Conservation (phyloP, 2,113 vertebrate genomes). For the Azemiops feae region DNA sequence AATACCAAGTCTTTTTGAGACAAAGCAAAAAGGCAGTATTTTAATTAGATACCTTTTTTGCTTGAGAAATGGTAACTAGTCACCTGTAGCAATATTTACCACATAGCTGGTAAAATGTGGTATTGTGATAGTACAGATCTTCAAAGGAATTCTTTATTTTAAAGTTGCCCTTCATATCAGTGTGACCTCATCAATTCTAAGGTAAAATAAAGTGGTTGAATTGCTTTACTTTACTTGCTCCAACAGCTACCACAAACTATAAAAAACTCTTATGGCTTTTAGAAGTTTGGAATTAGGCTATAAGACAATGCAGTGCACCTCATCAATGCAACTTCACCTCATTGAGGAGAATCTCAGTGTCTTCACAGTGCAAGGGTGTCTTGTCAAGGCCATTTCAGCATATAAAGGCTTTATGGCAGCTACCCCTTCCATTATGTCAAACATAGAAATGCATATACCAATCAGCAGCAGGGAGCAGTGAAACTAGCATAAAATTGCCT, state of each 20-base stretch:
- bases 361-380: neutral
- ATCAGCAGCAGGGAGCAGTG: neutral
- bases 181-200: neutral
- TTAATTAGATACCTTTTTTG: neutral
- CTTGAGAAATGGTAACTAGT: neutral
- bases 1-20: constrained; percentile 4
- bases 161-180: neutral
- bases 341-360: neutral
- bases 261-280: neutral
- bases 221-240: neutral
- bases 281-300: neutral
- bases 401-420: neutral
- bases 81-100: neutral
- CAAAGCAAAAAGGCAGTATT: constrained; percentile 9
- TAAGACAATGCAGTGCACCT: neutral
- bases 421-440: neutral
- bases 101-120: neutral
- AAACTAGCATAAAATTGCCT: neutral
- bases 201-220: neutral
- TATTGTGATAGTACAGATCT: neutral
- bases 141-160: neutral
- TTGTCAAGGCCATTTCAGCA: neutral
- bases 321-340: neutral
- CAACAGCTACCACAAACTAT: neutral
- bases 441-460: neutral